phyloP scores from a whole-genome alignment of 2,888 invertebrate genomes.

The Troides oblongomaculatus region DNA sequence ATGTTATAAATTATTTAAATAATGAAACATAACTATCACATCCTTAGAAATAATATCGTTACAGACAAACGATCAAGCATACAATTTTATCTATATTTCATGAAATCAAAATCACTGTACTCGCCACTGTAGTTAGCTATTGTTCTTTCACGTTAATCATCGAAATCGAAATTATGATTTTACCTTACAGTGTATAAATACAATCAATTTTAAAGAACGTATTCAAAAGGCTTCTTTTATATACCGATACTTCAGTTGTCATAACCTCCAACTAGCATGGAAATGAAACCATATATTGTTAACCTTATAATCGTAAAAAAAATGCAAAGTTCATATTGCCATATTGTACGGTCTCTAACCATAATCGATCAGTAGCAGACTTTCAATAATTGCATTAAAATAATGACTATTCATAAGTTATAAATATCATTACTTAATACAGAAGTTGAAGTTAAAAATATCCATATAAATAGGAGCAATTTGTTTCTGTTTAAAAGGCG shows the following conservation, averaged over 20 bases:
- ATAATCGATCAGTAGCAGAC: not conserved
- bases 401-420: not conserved
- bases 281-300: slow-evolving; percentile 19
- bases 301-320: slow-evolving; percentile 17
- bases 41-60: not conserved
- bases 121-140: not conserved
- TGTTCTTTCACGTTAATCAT: not conserved
- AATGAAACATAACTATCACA: not conserved
- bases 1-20: not conserved
- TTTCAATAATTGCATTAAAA: not conserved
- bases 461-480: too few species aligned
- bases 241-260: not conserved
- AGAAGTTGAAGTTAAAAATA: too few species aligned
- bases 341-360: not conserved
- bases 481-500: too few species aligned
- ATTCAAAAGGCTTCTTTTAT: slow-evolving; percentile 11
- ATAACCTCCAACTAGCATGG: slow-evolving; percentile 11
- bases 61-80: not conserved
- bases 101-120: not conserved
- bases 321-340: slow-evolving; percentile 6
- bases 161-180: not conserved
- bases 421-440: too few species aligned
- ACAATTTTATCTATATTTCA: not conserved
- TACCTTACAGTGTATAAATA: not conserved
- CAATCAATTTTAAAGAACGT: not conserved